A percentile compares a stretch with the other conserved stretches of the same genome.
Evolutionary conservation across 2,888 invertebrate genomes (phyloP).

Genomic region (Drosophila buzzatii): DNA sequence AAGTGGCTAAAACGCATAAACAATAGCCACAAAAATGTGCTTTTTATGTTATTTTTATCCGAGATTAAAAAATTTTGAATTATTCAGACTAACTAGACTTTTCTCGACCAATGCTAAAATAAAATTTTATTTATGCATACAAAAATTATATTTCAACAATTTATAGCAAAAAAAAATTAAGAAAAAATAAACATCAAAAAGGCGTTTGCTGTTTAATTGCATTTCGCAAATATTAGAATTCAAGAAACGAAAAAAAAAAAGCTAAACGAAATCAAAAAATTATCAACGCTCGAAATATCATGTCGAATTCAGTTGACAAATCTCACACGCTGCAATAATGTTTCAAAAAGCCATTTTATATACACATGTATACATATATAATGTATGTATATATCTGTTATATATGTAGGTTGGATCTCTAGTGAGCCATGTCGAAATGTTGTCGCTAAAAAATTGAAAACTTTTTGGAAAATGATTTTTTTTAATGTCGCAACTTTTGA

Average conservation of each 20-base stretch:
- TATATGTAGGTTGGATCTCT: conserved; percentile 33
- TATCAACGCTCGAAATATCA: conserved; percentile 33
- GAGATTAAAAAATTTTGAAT: conserved; percentile 24
- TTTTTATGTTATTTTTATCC: conserved; percentile 46
- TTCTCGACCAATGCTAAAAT: not conserved
- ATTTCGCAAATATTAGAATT: conserved; percentile 19
- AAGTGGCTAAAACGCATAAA: conserved; percentile 56
- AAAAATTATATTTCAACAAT: conserved; percentile 3
- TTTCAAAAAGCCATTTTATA: conserved; percentile 51
- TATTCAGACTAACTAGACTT: not conserved
- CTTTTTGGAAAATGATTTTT: conserved; percentile 63
- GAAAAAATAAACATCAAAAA: conserved; percentile 16
- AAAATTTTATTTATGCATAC: conserved; percentile 12
- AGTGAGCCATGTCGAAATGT: conserved; percentile 74
- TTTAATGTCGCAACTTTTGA: conserved; percentile 46
- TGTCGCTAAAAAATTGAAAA: conserved; percentile 64
- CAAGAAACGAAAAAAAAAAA: conserved; percentile 2
- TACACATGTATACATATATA: conserved; percentile 23
- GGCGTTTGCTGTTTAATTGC: conserved; percentile 24
- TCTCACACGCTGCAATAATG: conserved; percentile 56
- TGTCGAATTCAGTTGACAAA: conserved; percentile 56
- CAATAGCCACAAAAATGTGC: conserved; percentile 21
- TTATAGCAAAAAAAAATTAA: conserved; percentile 1
- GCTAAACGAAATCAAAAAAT: conserved; percentile 24
- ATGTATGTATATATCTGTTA: conserved; percentile 4